Base-by-base conservation (phyloP, 2,888 invertebrate genomes). In the Lamproptera curius region DNA sequence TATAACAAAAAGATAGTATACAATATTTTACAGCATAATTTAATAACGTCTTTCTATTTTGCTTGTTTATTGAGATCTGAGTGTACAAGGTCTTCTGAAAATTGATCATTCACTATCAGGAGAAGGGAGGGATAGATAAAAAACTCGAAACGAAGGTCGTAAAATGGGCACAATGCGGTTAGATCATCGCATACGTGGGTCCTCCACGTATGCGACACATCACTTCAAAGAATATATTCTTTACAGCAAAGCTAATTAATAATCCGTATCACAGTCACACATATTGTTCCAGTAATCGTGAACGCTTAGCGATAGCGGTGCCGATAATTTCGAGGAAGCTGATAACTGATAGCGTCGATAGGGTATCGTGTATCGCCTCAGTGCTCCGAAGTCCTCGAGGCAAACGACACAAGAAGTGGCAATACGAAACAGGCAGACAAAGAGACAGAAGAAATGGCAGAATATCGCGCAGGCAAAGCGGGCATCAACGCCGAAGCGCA, bases 401-500 rank as follows among this genome's bases (percentile, higher is more conserved):
- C 20, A 6, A 6, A 6, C 20, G 6, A 20, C 20, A 20, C 20
- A 20, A 20, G n/a, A n/a, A n/a, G n/a, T n/a, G 77, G 77, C 82
- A 71, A 77, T 65, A 72, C 61, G 70, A 67, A 68, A 56, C 66
- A 67, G 76, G 67, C 58, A 79, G n/a, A n/a, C n/a, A n/a, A n/a
- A n/a, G n/a, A n/a, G n/a, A 74, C 81, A 85, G 73, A 63, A 57
- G 76, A 72, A 59, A 87, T 87, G 87, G 85, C 82, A 33, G 86
- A 87, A 44, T 75, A 81, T 56, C 80, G 87, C 54, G 87, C 87
- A 61, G 82, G 76, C 5, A 87, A 87, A 65, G 79, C 87, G 62
- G 87, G 87, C 65, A 85, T 87, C 73, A 87, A 87, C 68, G 87
- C 86, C 52, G 81, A 86, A 55, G 87, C 87, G 10, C 87, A 87